Evolutionary conservation across 2,888 invertebrate species (phyloP).

Genomic region (Cataglyphis cursor): DNA sequence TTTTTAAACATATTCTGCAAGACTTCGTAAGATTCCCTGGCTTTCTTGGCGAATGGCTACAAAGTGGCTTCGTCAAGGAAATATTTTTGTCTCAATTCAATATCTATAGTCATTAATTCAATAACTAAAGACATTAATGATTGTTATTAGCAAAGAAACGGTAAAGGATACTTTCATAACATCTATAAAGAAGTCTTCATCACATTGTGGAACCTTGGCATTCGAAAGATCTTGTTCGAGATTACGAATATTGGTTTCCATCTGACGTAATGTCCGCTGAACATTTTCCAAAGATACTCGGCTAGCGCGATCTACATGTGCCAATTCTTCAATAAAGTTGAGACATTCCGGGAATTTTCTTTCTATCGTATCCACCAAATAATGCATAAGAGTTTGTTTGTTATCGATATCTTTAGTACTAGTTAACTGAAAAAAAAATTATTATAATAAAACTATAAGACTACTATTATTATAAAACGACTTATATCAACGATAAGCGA

Average conservation of each 20-base stretch:
- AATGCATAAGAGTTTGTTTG: conserved; percentile 96
- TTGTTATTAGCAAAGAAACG: neutral
- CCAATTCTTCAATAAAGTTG: conserved; percentile 94
- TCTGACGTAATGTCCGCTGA: conserved; percentile 93
- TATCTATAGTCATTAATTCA: neutral
- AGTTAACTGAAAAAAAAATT: conserved; percentile 88
- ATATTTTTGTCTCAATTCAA: neutral
- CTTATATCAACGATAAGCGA: neutral
- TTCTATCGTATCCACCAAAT: conserved; percentile 95
- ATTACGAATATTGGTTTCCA: conserved; percentile 95
- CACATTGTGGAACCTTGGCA: conserved; percentile 92
- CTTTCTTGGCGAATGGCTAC: conserved; percentile 92
- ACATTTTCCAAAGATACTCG: conserved; percentile 94
- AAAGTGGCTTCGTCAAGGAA: conserved; percentile 69
- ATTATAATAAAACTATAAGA: neutral
- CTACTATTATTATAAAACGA: neutral
- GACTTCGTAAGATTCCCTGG: conserved; percentile 95
- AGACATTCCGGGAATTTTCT: conserved; percentile 95
- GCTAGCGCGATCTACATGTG: conserved; percentile 96
- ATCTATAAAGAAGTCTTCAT: conserved; percentile 94
- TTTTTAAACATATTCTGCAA: conserved; percentile 97
- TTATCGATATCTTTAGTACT: conserved; percentile 98
- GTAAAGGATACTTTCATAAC: conserved; percentile 93
- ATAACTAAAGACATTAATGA: neutral
- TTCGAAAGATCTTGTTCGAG: conserved; percentile 96